phyloP scores from a whole-genome alignment of 2,888 invertebrate species.

The Drosophila picticornis region DNA sequence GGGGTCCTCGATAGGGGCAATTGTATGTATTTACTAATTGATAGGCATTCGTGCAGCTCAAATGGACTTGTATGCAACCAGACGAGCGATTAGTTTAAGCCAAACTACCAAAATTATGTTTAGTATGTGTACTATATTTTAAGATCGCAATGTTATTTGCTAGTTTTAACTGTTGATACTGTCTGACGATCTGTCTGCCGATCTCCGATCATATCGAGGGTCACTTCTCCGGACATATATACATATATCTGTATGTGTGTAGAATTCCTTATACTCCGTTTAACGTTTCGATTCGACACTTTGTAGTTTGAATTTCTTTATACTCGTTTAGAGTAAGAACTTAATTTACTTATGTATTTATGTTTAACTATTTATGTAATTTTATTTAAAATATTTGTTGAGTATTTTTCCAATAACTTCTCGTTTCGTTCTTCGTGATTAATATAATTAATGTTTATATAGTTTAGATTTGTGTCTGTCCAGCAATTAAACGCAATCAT shows the following conservation, averaged over 20 bases:
- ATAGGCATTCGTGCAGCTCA: conserved; percentile 57
- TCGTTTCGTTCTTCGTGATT: conserved; percentile 22
- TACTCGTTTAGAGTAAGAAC: conserved; percentile 26
- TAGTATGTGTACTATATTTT: conserved; percentile 53
- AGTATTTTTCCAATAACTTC: conserved; percentile 30
- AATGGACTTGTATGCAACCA: conserved; percentile 29
- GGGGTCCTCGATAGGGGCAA: conserved; percentile 6
- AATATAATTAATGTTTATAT: conserved; percentile 57
- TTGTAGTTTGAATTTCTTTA: conserved; percentile 1
- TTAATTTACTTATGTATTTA: conserved; percentile 39
- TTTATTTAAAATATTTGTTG: conserved; percentile 39
- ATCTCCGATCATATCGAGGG: conserved; percentile 9
- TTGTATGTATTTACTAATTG: conserved; percentile 67
- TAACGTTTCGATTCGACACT: conserved; percentile 3
- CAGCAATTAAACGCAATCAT: conserved; percentile 76
- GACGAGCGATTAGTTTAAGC: conserved; percentile 66
- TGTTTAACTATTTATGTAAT: conserved; percentile 28
- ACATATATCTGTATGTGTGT: background rate
- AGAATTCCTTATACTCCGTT: conserved; percentile 18
- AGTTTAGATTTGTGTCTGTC: conserved; percentile 64
- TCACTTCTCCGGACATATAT: conserved; percentile 12
- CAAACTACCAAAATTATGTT: conserved; percentile 76
- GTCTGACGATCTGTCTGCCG: conserved; percentile 11
- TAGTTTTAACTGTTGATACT: conserved; percentile 49
- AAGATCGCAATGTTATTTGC: conserved; percentile 63